These are phyloP conservation scores for Torymus texanus DNA, from an alignment of 2,888 invertebrate genomes.

Conservation along the genomic window DNA sequence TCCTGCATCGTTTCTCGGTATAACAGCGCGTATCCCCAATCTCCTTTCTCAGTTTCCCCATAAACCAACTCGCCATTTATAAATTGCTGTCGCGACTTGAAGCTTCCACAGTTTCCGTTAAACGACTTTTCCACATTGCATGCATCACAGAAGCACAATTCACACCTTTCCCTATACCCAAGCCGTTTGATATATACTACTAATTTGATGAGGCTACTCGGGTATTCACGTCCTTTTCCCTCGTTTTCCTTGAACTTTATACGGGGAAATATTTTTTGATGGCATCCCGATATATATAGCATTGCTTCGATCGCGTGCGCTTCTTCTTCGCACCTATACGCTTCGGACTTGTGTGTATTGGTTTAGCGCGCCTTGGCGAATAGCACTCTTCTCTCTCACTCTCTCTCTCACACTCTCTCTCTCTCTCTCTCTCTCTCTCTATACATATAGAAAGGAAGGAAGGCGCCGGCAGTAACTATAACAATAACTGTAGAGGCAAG, in stretches of 20 bases:
- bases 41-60: too few species aligned
- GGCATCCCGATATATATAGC: conserved; percentile 30
- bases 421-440: too few species aligned
- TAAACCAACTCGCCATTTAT: too few species aligned
- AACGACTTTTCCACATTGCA: too few species aligned
- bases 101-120: too few species aligned
- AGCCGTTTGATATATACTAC: conserved; percentile 3
- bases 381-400: conserved; percentile 36
- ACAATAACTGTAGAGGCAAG: conserved; percentile 58
- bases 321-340: background rate
- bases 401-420: too few species aligned
- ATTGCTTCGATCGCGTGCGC: conserved; percentile 7
- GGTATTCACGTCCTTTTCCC: conserved; percentile 23
- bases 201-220: conserved; percentile 37
- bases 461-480: conserved; percentile 53
- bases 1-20: too few species aligned
- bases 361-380: conserved; percentile 8
- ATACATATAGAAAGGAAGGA: conserved; percentile 4
- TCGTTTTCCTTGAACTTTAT: background rate
- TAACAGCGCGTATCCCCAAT: too few species aligned
- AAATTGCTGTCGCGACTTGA: too few species aligned
- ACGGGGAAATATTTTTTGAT: conserved; percentile 29
- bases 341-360: too few species aligned
- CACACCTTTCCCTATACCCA: too few species aligned
- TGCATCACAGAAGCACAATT: too few species aligned